Conservation (phyloP, 2,797 vertebrate genomes). For the Clangula hyemalis region DNA sequence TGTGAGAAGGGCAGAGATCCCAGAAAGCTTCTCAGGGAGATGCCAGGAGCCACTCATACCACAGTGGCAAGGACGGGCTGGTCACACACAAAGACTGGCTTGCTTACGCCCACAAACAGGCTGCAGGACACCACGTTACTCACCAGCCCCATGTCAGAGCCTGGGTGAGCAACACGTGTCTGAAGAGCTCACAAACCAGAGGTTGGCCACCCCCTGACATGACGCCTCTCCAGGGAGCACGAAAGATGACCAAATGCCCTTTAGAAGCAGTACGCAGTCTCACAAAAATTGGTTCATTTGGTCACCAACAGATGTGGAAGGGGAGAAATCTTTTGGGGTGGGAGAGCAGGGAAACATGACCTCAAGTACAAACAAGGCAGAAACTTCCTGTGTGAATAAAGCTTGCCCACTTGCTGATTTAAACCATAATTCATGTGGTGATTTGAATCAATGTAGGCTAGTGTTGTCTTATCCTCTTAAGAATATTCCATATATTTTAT, state of each 20-base stretch:
- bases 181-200: not conserved
- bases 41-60: fast-evolving
- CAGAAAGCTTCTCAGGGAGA: not conserved
- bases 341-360: not conserved
- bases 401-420: not conserved
- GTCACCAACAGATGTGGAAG: not conserved
- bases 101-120: fast-evolving
- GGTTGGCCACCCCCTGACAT: not conserved
- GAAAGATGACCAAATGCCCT: fast-evolving
- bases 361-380: not conserved
- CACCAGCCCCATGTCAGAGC: not conserved
- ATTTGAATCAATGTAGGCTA: not conserved
- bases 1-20: not conserved
- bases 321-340: not conserved
- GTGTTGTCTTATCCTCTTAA: not conserved
- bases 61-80: not conserved
- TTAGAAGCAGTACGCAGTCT: not conserved
- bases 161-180: not conserved
- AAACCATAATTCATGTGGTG: not conserved
- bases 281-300: not conserved
- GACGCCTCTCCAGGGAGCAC: fast-evolving
- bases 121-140: fast-evolving
- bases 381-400: not conserved
- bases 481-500: not conserved
- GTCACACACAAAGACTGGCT: not conserved